Conservation (phyloP, 2,888 invertebrate genomes). For the Anoplius nigerrimus region DNA sequence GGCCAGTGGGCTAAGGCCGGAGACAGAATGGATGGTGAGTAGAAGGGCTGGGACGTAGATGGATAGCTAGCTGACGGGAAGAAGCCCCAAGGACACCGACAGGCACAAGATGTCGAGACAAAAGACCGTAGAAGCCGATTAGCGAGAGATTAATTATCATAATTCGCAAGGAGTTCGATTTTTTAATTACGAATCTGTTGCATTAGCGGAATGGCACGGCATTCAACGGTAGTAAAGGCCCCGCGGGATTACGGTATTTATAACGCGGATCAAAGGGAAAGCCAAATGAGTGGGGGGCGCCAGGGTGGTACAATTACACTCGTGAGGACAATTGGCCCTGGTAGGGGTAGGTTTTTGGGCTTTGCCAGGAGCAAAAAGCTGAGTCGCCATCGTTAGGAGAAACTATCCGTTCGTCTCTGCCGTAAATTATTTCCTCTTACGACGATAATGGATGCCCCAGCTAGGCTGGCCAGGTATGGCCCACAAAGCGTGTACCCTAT, state of each 20-base stretch:
- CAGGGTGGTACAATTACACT: neutral
- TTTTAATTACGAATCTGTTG: neutral
- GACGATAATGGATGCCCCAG: conserved; percentile 27
- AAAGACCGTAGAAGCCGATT: neutral
- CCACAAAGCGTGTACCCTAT: conserved; percentile 26
- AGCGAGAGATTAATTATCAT: neutral
- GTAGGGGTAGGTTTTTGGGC: too few relatives aligned
- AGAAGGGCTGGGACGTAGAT: neutral
- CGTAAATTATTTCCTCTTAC: conserved; percentile 35
- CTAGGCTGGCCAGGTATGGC: conserved; percentile 21
- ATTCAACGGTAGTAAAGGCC: neutral
- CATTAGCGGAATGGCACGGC: neutral
- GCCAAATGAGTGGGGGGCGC: neutral
- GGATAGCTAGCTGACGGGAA: neutral
- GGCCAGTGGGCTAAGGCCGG: neutral
- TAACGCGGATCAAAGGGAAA: neutral
- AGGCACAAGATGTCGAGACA: neutral
- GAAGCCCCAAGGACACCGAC: neutral
- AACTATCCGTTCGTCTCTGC: neutral
- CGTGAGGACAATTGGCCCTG: neutral
- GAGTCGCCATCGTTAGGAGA: neutral
- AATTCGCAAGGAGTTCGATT: neutral
- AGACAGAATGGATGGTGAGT: neutral
- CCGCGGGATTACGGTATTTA: neutral
- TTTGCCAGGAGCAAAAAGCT: neutral